Evolutionary conservation across 2,888 invertebrate genomes (phyloP), one percentile per base, ranked within the genome.

Genomic region (Zhuqinia jingwanae): DNA sequence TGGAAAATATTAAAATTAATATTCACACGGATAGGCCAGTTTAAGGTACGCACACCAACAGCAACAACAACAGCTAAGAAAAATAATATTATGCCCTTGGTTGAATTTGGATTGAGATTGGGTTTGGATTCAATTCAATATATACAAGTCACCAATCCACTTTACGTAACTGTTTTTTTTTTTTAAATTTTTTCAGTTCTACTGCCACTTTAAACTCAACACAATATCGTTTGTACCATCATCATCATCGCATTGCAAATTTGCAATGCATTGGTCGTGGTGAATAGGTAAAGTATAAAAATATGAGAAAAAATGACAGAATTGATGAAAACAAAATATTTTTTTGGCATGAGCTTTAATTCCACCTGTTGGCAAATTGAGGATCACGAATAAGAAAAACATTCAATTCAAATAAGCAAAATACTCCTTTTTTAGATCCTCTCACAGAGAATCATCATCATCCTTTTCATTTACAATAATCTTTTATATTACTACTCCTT

Each of bases 311-410:
- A 73, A 50, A 73, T 73, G 73, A 73, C 73, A 73, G 50, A 53
- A 53, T 73, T 25, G 30, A 53, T 73, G 73, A 53, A 30, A 53
- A 53, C n/a, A n/a, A n/a, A n/a, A n/a, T n/a, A 27, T 58, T 22
- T 22, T 10, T 58, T 42, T 58, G 53, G 45, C 53, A 17, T n/a
- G 53, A 20, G 22, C 27, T 10, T 47, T 22, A 20, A 47, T 47
- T 70, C 50, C 70, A 70, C 70, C 70, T 78, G 60, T 47, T 79
- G 78, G 78, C 78, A 79, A 78, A 79, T 79, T 79, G 65, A 79
- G 30, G 50, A 79, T 63, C 63, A 30, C 60, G 60, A 79, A 27
- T 11, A 70, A 15, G 2, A 70, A 13, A 20, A 70, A 17, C 47
- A 15, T 50, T 63, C 50, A 25, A 65, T 76, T 53, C 42, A 58